A percentile compares a stretch with the other conserved stretches of the same genome.
Conservation (phyloP, 2,888 invertebrate species). For the Drosophila prolongata region DNA sequence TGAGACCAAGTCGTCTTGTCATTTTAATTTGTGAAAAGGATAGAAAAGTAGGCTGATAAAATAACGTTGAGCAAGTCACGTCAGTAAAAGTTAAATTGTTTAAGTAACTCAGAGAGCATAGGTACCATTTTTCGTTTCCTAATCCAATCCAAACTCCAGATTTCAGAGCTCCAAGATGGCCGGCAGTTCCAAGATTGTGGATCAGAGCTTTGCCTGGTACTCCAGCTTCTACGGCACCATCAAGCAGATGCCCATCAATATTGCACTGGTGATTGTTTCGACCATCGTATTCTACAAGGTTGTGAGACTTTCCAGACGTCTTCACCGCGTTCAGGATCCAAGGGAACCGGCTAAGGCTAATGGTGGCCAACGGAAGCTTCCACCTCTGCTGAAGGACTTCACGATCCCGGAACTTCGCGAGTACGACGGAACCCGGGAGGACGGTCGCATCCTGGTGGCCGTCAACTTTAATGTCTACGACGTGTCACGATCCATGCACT, state of each 20-base stretch:
- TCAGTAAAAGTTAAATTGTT: neutral
- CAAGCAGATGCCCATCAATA: slow-evolving; percentile 42
- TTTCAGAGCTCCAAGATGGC: slow-evolving; percentile 33
- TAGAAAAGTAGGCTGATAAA: neutral
- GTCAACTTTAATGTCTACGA: slow-evolving; percentile 57
- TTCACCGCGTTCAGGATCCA: neutral
- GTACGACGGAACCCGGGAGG: slow-evolving; percentile 49
- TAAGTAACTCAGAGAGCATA: neutral
- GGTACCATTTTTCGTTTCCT: neutral
- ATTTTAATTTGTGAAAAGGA: no score
- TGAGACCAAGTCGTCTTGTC: no score
- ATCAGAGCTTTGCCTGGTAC: slow-evolving; percentile 50
- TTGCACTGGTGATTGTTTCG: slow-evolving; percentile 52
- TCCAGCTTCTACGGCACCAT: slow-evolving; percentile 40
- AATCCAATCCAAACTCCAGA: neutral
- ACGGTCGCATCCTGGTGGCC: slow-evolving; percentile 60
- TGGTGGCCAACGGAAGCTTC: slow-evolving; percentile 6
- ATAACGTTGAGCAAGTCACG: no score
- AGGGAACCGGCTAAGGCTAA: neutral
- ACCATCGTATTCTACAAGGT: slow-evolving; percentile 58
- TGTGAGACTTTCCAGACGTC: slow-evolving; percentile 26
- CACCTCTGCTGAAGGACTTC: slow-evolving; percentile 37
- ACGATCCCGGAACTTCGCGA: slow-evolving; percentile 46
- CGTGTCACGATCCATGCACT: slow-evolving; percentile 47
- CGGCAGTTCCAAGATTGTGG: slow-evolving; percentile 7